Evolutionary conservation across 2,797 vertebrate genomes (phyloP).

Genomic region (Aotus griseimembra): DNA sequence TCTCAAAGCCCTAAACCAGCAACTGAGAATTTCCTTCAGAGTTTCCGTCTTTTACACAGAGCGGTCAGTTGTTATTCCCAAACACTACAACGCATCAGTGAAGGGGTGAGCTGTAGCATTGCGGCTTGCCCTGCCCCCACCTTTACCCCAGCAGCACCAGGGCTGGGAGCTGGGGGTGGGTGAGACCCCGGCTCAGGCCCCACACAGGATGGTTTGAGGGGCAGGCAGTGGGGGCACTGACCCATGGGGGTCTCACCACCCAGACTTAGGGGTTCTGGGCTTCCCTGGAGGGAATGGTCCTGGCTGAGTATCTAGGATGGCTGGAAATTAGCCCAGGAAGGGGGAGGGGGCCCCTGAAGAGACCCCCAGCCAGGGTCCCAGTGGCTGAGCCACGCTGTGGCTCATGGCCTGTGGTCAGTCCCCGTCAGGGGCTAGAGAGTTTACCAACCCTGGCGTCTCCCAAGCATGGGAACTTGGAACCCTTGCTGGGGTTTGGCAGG

Average conservation of each 20-base stretch:
- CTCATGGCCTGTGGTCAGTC: neutral
- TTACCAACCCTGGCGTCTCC: neutral
- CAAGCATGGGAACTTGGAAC: neutral
- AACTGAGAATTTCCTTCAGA: neutral
- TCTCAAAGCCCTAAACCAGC: accelerated
- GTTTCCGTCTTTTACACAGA: accelerated
- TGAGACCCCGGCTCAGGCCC: neutral
- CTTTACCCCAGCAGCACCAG: too few relatives aligned
- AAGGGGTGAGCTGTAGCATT: neutral
- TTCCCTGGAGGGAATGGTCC: neutral
- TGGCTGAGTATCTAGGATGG: neutral
- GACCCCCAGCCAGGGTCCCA: neutral
- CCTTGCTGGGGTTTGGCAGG: neutral
- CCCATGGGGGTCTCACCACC: accelerated
- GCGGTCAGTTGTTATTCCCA: neutral
- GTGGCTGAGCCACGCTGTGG: neutral
- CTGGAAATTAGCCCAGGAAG: too few relatives aligned
- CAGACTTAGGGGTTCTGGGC: neutral
- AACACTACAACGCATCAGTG: accelerated
- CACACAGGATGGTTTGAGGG: neutral
- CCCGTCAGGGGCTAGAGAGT: neutral
- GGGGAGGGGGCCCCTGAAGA: neutral
- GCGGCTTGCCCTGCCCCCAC: too few relatives aligned
- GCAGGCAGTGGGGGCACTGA: neutral
- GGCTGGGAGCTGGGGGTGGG: neutral